Percentiles rank a stretch among this genome's conserved stretches.
Evolutionary conservation across 2,113 vertebrate species (phyloP).

Genomic region (Lanius collurio): DNA sequence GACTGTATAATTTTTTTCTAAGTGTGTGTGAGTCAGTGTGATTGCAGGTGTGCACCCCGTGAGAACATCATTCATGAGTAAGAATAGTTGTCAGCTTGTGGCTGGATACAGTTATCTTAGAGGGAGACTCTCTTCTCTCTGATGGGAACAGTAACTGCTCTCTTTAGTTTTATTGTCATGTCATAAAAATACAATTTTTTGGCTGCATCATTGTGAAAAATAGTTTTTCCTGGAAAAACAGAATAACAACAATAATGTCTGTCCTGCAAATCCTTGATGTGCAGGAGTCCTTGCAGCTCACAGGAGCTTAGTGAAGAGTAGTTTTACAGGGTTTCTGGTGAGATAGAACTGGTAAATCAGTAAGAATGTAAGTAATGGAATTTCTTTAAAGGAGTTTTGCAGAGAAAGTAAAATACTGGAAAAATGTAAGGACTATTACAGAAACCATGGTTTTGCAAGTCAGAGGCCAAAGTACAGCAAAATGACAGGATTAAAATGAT

Average conservation of each 20-base stretch:
- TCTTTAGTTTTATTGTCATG: not conserved
- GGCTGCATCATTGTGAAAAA: not conserved
- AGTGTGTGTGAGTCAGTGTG: not conserved
- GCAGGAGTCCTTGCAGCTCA: not conserved
- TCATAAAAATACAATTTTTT: not conserved
- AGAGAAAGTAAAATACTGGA: not conserved
- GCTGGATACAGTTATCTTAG: not conserved
- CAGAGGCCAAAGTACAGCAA: not conserved
- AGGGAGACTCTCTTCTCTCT: not conserved
- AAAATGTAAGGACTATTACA: not conserved
- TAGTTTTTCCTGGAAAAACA: not conserved
- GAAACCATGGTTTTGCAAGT: not conserved
- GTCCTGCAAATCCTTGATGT: not conserved
- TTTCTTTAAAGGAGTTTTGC: not conserved
- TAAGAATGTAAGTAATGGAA: not conserved
- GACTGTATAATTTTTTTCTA: not conserved
- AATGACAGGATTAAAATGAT: not conserved
- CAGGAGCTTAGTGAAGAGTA: not conserved
- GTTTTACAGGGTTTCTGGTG: not conserved
- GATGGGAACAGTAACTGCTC: not conserved
- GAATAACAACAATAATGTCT: not conserved
- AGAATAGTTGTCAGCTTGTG: not conserved
- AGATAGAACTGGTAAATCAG: not conserved
- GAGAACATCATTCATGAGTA: not conserved
- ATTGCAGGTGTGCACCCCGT: not conserved